Base-by-base conservation (phyloP, 2,113 vertebrate genomes). In the Percopsis transmontana region DNA sequence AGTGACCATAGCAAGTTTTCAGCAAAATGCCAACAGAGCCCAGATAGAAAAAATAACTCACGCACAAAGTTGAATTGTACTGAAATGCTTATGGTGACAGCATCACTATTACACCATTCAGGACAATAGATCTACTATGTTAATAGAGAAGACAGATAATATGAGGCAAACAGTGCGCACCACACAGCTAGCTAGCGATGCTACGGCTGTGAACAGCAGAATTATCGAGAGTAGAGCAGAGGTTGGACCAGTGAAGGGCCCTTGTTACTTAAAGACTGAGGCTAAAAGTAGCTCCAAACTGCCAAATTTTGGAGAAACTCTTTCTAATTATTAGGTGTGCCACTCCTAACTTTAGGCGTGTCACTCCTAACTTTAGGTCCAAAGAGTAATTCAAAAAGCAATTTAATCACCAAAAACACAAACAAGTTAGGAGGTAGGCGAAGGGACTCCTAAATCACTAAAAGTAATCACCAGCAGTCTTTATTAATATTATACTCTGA, bases 241-340 rank as follows among this genome's bases (percentile, higher is more conserved):
- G 74, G 60, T 48, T 62, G 63, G 62, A 67, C 66, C 60, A 66
- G 62, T 81, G 73, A 89, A 81, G 83, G 79, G 66, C 70, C 70
- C 77, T 85, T 69, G 62, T 89, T 85, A 88, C 71, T 77, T 74
- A 88, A 90, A 85, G 84, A 76, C 81, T 79, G 76, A 66, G 68
- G 81, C 83, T 33, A 33, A 33, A 33, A 6, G 27, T 33, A 33
- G 27, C 27, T 33, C 27, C 5, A 33, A 33, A 33, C 5, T 33
- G 27, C 27, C 27, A 6, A 7, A 6, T 33, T 33, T 33, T 6
- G 27, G 27, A 33, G 27, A 33, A 33, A 33, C 27, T 33, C 27
- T 33, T 33, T 33, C 8, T 33, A 33, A 33, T 6, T 33, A 7
- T 33, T 33, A 33, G 27, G 5, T 7, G 27, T 33, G 8, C 8